Evolutionary conservation across 2,888 invertebrate species (phyloP), one percentile per base, ranked within the genome.

Genomic region (Pelosia muscerda): DNA sequence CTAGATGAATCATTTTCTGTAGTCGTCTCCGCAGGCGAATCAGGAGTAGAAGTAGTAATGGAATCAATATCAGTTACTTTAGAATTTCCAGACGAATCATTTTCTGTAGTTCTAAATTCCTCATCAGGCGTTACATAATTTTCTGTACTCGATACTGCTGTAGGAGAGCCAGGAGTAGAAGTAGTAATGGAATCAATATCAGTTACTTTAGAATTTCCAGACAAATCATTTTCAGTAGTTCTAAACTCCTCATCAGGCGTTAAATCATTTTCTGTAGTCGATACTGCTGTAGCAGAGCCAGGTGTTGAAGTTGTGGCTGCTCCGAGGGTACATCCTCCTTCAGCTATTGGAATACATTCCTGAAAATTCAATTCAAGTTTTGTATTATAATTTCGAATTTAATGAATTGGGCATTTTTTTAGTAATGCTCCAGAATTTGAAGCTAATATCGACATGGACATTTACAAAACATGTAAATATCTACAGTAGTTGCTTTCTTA

Each of bases 281-380:
- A 38, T 15, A 38, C 15, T 38, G 15, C 38, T 0, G 54, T 54
- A 54, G 11, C 0, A 49, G 15, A 11, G 31, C 8, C 53, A 28
- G 22, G 10, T 9, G 54, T 23, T 11, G 13, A 6, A 3, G 23
- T 54, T 54, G 54, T 69, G 10, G 68, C 61, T 10, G 60, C 26
- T 2, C 23, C 23, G 13, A 73, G 58, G 2, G 79, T 74, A 13
- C 78, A 79, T 1, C 78, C 78, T 0, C 78, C 78, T 13, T 79
- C 78, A 3, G 69, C 54, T 34, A 79, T 79, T 8, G 9, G 19
- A 0, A 75, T 60, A 49, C 78, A 78, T 0, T 31, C 9, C 78
- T 78, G n/a, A 22, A 63, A 58, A 4, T 8, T 42, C 5, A n/a
- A 61, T 2, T 56, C 13, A 34, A 13, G 3, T 13, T 34, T 2